Conservation (phyloP, 2,888 invertebrate genomes). For the Eudasyphora cyanicolor region DNA sequence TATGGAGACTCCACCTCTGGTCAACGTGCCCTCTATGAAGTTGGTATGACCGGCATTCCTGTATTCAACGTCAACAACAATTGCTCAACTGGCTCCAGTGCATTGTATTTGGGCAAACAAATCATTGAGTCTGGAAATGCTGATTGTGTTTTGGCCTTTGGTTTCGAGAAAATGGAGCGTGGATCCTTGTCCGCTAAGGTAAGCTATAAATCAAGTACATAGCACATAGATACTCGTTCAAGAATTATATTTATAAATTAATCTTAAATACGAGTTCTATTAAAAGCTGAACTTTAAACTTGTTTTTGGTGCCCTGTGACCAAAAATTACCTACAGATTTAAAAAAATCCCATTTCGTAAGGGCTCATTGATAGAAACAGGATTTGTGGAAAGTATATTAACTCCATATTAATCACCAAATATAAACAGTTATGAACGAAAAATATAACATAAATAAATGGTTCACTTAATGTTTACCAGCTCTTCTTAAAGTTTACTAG, state of each 20-base stretch:
- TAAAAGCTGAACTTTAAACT: no score
- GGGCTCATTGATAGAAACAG: no score
- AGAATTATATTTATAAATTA: not conserved
- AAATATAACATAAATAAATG: no score
- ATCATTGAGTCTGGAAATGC: slow-evolving; percentile 93
- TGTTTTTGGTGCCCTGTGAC: no score
- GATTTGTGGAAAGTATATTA: no score
- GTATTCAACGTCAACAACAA: slow-evolving; percentile 99
- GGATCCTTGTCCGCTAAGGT: slow-evolving; percentile 91
- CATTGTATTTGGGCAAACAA: slow-evolving; percentile 94
- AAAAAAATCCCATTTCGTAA: no score
- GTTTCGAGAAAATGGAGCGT: slow-evolving; percentile 98
- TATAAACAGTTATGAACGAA: no score
- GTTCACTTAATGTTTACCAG: no score
- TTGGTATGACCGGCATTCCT: slow-evolving; percentile 98
- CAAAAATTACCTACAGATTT: no score
- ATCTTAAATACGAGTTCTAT: no score
- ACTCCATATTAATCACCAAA: no score
- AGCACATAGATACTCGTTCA: not conserved
- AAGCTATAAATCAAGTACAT: not conserved
- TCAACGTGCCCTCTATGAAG: slow-evolving; percentile 95
- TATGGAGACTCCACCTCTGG: slow-evolving; percentile 98
- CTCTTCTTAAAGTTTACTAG: no score
- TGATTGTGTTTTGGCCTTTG: slow-evolving; percentile 94
- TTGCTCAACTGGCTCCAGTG: slow-evolving; percentile 97